phyloP scores from a whole-genome alignment of 2,113 vertebrate species.

The Phrynosoma platyrhinos region DNA sequence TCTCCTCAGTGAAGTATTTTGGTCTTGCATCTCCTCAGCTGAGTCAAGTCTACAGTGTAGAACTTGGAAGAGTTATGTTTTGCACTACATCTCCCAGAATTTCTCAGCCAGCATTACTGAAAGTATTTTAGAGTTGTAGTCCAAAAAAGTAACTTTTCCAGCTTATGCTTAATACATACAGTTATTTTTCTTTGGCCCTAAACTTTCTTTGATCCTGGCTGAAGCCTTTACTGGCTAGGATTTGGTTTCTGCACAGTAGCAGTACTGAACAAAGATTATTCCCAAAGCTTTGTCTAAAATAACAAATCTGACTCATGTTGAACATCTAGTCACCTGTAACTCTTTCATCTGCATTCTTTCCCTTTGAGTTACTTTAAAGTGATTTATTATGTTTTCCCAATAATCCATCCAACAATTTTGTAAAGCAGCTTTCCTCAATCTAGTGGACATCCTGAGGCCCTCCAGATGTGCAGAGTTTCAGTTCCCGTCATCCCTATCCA shows the following conservation, averaged over 20 bases:
- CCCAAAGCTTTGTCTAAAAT: neutral
- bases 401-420: neutral
- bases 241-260: neutral
- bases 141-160: no score
- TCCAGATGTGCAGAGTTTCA: neutral
- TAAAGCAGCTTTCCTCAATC: neutral
- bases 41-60: neutral
- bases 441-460: neutral
- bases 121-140: no score
- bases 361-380: neutral
- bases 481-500: neutral
- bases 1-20: neutral
- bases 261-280: slow-evolving; percentile 2
- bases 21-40: neutral
- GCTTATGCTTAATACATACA: no score
- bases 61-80: no score
- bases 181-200: neutral
- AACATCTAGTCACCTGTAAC: slow-evolving; percentile 12
- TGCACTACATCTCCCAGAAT: no score
- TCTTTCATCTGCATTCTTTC: neutral
- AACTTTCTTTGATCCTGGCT: neutral
- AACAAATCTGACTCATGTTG: neutral
- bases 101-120: no score
- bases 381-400: neutral
- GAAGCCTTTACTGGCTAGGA: accelerated